A percentile compares a stretch with the other conserved stretches of the same genome.
Conservation (phyloP, 2,113 vertebrate species). For the Nycticebus coucang region DNA sequence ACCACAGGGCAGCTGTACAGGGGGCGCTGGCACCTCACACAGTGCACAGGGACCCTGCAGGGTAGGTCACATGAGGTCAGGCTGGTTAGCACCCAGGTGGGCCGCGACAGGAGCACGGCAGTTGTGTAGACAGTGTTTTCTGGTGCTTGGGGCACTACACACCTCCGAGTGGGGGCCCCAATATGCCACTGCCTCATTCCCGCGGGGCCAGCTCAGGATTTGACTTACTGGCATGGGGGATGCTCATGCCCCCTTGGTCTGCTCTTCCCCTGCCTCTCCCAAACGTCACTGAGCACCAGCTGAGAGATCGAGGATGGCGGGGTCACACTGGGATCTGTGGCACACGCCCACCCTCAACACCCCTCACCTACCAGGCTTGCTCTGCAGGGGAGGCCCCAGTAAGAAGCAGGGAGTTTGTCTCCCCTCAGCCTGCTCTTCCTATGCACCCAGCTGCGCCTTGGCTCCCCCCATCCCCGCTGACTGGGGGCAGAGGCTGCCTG, state of each 20-base stretch:
- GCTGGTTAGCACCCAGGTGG: not conserved
- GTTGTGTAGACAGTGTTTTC: not conserved
- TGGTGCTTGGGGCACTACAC: not conserved
- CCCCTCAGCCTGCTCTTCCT: not conserved
- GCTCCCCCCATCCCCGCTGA: not conserved
- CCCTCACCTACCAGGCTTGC: too few species aligned
- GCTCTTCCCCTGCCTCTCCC: not conserved
- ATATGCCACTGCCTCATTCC: not conserved
- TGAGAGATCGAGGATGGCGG: too few species aligned
- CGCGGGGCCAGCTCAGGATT: not conserved
- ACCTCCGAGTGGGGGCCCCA: not conserved
- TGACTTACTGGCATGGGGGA: too few species aligned
- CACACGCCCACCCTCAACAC: not conserved
- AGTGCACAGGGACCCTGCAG: rapidly evolving
- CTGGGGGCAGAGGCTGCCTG: not conserved
- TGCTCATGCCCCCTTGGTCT: not conserved
- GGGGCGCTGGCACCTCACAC: not conserved
- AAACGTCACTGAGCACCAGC: too few species aligned
- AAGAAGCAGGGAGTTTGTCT: not conserved
- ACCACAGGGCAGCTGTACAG: rapidly evolving
- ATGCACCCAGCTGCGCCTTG: not conserved
- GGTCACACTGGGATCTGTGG: not conserved
- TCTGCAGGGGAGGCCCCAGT: not conserved
- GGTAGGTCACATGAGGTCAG: not conserved
- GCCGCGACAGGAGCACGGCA: not conserved